A percentile compares a stretch with the other conserved stretches of the same genome.
These are phyloP conservation scores for Trichacis sp. DNA, from an alignment of 2,888 invertebrate species.

Conservation along the genomic window DNA sequence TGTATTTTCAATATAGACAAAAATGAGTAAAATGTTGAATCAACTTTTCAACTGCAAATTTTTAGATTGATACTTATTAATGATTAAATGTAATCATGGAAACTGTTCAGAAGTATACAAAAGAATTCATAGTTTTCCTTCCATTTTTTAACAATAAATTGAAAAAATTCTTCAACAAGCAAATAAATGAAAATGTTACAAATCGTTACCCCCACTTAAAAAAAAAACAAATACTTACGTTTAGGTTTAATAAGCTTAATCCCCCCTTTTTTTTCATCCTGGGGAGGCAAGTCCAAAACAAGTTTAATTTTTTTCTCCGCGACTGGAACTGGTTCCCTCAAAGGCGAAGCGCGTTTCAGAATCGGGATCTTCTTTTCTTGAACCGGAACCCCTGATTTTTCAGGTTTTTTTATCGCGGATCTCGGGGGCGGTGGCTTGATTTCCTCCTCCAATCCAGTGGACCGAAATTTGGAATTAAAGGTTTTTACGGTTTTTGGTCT, in stretches of 20 bases:
- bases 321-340: slow-evolving; percentile 61
- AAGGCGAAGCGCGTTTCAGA: slow-evolving; percentile 68
- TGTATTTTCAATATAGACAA: too few relatives aligned
- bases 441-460: slow-evolving; percentile 90
- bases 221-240: slow-evolving; percentile 79
- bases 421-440: slow-evolving; percentile 87
- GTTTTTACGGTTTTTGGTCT: slow-evolving; percentile 93
- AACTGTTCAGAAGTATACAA: too few relatives aligned
- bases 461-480: slow-evolving; percentile 90
- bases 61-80: too few relatives aligned
- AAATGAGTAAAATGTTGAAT: too few relatives aligned
- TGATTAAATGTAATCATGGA: too few relatives aligned
- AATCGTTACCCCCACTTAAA: background rate
- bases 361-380: slow-evolving; percentile 62
- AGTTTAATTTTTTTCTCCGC: slow-evolving; percentile 83
- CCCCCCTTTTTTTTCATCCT: slow-evolving; percentile 80
- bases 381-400: slow-evolving; percentile 44
- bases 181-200: too few relatives aligned
- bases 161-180: too few relatives aligned
- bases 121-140: too few relatives aligned
- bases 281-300: slow-evolving; percentile 59
- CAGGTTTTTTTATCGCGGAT: slow-evolving; percentile 75
- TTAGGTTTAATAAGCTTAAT: slow-evolving; percentile 90
- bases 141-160: too few relatives aligned
- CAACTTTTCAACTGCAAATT: too few relatives aligned